Evolutionary conservation across 2,113 vertebrate genomes (phyloP).

Genomic region (Perognathus longimembris): DNA sequence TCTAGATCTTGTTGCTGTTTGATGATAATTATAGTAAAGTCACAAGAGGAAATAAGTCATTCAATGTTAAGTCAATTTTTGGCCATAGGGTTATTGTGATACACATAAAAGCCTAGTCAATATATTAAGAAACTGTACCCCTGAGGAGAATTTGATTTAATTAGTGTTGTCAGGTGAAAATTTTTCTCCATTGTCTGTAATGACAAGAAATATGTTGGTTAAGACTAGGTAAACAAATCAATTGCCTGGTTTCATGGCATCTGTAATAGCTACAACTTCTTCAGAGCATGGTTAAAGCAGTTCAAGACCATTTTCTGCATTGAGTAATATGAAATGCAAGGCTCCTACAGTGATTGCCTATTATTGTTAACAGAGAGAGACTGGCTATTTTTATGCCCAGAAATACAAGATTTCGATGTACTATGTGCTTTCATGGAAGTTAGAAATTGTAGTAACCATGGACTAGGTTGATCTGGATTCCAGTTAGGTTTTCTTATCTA

Average conservation of each 20-base stretch:
- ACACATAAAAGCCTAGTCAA: neutral
- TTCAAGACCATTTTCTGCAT: neutral
- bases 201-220: neutral
- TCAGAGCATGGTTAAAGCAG: neutral
- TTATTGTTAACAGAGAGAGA: neutral
- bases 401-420: neutral
- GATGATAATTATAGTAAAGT: neutral
- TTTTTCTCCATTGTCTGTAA: conserved; percentile 9
- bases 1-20: neutral
- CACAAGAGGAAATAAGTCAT: neutral
- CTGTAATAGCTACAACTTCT: neutral
- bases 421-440: neutral
- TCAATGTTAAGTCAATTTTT: neutral
- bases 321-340: conserved; percentile 34
- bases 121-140: neutral
- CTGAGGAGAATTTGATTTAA: neutral
- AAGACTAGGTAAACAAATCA: neutral
- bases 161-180: neutral
- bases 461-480: neutral
- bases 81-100: neutral
- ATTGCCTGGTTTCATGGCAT: neutral
- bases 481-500: conserved; percentile 47
- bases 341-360: neutral
- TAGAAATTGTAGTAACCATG: conserved; percentile 13
- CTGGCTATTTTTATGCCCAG: neutral